phyloP scores from a whole-genome alignment of 2,797 vertebrate species.

The Apogon talboti region DNA sequence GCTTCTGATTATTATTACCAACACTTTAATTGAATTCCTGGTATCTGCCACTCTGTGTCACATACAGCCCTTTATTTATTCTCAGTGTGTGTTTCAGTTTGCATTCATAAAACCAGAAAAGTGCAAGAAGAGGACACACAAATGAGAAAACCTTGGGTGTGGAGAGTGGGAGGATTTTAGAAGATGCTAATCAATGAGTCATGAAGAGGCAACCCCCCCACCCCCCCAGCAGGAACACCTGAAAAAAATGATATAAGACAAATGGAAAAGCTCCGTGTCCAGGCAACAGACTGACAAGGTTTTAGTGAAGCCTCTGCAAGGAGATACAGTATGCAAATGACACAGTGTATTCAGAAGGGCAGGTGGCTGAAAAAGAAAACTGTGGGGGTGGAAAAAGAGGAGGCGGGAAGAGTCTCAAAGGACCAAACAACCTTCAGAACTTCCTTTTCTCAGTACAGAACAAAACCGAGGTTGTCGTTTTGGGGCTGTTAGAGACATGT shows the following conservation, averaged over 20 bases:
- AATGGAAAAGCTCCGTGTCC: conserved; percentile 57
- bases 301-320: conserved; percentile 32
- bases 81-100: neutral
- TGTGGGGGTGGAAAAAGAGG: conserved; percentile 48
- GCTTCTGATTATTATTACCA: no score
- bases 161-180: conserved; percentile 17
- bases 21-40: neutral
- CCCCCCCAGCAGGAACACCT: conserved; percentile 39
- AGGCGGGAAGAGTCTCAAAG: conserved; percentile 49
- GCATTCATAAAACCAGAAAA: conserved; percentile 1
- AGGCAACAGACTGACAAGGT: conserved; percentile 53
- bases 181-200: conserved; percentile 59
- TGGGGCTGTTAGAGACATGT: conserved; percentile 16
- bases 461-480: conserved; percentile 48
- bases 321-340: conserved; percentile 53
- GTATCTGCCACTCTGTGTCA: neutral
- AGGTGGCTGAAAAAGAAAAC: conserved; percentile 59
- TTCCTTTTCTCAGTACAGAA: conserved; percentile 46
- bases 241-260: conserved; percentile 39
- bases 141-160: conserved; percentile 36
- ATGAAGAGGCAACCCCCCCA: conserved; percentile 27
- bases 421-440: conserved; percentile 66
- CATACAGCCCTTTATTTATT: neutral
- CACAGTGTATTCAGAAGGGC: conserved; percentile 54
- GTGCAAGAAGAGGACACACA: neutral